A percentile compares a stretch with the other conserved stretches of the same genome.
phyloP scores from a whole-genome alignment of 64 coral and sea anemone species.

The Catalaphyllia jardinei region DNA sequence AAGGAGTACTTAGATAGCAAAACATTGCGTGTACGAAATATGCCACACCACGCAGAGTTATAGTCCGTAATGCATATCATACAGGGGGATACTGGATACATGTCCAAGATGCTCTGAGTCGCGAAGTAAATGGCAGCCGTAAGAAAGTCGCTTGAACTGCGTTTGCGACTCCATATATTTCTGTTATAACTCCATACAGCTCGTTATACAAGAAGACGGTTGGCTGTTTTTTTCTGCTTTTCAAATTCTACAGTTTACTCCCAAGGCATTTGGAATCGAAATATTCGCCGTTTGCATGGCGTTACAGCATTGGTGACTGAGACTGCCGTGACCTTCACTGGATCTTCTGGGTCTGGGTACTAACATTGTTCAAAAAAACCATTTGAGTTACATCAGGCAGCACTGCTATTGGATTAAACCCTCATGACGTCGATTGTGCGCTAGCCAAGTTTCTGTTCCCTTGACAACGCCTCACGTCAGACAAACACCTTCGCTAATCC shows the following conservation, averaged over 20 bases:
- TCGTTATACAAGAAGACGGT: neutral
- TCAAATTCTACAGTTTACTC: conserved; percentile 19
- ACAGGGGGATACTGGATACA: neutral
- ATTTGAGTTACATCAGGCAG: neutral
- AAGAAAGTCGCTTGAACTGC: no score
- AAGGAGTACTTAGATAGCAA: neutral
- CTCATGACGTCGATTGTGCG: neutral
- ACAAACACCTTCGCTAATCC: conserved; percentile 96
- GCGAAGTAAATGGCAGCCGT: no score
- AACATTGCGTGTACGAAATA: neutral
- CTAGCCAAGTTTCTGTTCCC: neutral
- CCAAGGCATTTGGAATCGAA: neutral
- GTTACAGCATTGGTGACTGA: neutral
- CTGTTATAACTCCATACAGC: neutral
- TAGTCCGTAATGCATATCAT: neutral
- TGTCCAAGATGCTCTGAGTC: neutral
- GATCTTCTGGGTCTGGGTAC: neutral
- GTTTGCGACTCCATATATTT: no score
- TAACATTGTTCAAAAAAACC: neutral
- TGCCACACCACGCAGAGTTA: neutral
- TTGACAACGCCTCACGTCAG: conserved; percentile 33
- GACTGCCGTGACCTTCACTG: neutral
- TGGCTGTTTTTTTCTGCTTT: neutral
- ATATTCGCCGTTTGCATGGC: neutral
- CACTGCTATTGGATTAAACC: neutral